phyloP scores from a whole-genome alignment of 2,797 vertebrate species.

The Pantherophis vulpinus region DNA sequence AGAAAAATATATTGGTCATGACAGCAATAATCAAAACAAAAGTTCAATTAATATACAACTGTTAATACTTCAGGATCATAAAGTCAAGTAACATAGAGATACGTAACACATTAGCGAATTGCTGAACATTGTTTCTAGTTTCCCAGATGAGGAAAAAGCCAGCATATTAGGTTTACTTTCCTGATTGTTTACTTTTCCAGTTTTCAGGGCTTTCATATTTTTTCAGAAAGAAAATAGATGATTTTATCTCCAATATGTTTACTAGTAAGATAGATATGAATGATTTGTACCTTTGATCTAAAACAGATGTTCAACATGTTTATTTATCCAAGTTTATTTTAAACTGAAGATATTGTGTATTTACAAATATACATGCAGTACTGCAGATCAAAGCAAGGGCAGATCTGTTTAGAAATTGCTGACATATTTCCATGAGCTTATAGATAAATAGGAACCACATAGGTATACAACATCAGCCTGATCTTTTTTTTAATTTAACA shows the following conservation, averaged over 20 bases:
- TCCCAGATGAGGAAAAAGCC: background rate
- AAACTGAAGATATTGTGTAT: background rate
- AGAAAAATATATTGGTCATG: background rate
- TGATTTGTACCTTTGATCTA: background rate
- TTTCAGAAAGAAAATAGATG: background rate
- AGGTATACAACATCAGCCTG: background rate
- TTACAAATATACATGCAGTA: background rate
- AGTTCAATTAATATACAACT: background rate
- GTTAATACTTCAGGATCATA: background rate
- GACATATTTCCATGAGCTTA: background rate
- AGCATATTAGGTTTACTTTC: background rate
- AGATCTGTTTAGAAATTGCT: background rate
- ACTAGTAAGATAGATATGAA: background rate
- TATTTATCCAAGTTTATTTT: background rate
- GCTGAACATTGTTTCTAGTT: background rate
- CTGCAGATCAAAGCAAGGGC: background rate
- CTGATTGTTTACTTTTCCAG: background rate
- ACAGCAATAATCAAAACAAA: background rate
- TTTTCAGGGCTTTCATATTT: background rate
- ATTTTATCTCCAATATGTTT: background rate
- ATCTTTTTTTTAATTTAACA: background rate
- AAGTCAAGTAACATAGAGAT: background rate
- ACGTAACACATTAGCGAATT: background rate
- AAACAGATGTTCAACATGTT: background rate
- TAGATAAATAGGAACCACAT: background rate